Conservation (phyloP, 1,140 invertebrate genomes). For the Oncopodura yosiiana region DNA sequence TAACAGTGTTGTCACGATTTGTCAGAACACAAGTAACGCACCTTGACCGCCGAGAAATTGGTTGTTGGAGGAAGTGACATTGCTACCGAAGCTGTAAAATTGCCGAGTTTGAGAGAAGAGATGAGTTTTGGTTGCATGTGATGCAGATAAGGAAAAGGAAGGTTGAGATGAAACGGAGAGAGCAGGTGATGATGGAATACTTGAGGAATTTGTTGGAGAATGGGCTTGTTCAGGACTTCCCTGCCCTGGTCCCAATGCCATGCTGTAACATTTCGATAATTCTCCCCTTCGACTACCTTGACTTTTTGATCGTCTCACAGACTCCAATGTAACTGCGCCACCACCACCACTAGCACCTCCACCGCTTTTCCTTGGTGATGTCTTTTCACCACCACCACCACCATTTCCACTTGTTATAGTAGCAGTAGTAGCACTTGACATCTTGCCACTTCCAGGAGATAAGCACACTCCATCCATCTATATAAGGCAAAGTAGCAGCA, state of each 20-base stretch:
- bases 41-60: constrained; percentile 9
- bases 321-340: constrained; percentile 38
- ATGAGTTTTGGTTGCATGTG: constrained; percentile 32
- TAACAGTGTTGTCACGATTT: background rate
- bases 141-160: constrained; percentile 25
- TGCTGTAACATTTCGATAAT: constrained; percentile 71
- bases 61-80: constrained; percentile 40
- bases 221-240: constrained; percentile 39
- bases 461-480: constrained; percentile 72
- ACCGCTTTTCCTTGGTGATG: constrained; percentile 28
- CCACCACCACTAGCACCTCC: constrained; percentile 35
- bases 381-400: constrained; percentile 39
- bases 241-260: constrained; percentile 56
- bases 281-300: constrained; percentile 64
- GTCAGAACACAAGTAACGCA: background rate
- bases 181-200: constrained; percentile 35
- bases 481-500: constrained; percentile 7
- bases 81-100: constrained; percentile 78
- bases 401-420: constrained; percentile 36
- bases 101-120: constrained; percentile 54
- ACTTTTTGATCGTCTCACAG: constrained; percentile 61
- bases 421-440: constrained; percentile 37
- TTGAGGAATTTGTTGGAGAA: constrained; percentile 41
- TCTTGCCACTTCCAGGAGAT: constrained; percentile 46
- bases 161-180: constrained; percentile 17